These are phyloP conservation scores for Cyphomyrus discorhynchus DNA, from an alignment of 2,113 vertebrate genomes.

Conservation along the genomic window DNA sequence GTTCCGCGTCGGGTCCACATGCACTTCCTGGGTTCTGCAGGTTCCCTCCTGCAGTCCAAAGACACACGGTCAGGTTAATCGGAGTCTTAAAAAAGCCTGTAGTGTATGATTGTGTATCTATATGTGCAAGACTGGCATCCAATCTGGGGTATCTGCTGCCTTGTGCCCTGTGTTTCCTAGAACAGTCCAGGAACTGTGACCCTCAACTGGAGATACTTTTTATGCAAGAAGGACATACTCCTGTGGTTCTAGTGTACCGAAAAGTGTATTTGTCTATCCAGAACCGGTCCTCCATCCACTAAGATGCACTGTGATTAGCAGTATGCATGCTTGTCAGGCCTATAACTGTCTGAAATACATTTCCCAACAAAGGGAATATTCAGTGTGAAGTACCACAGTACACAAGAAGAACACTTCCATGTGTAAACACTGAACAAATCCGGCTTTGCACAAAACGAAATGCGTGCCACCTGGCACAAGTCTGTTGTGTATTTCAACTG, in stretches of 20 bases:
- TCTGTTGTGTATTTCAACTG: neutral
- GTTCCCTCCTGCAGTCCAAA: neutral
- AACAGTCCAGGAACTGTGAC: neutral
- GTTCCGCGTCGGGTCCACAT: neutral
- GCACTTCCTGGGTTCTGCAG: neutral
- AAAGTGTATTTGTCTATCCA: neutral
- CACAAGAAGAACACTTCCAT: neutral
- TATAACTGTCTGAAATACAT: neutral
- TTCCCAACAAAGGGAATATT: neutral
- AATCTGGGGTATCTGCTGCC: neutral
- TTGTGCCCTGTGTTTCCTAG: neutral
- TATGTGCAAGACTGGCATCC: neutral
- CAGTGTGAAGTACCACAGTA: neutral
- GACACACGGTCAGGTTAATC: neutral
- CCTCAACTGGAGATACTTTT: neutral
- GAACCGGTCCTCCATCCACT: neutral
- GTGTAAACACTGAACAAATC: neutral
- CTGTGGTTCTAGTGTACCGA: neutral
- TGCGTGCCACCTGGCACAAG: neutral
- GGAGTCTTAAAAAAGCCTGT: neutral
- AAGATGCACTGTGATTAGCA: neutral
- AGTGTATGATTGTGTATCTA: neutral
- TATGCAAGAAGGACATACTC: neutral
- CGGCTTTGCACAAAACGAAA: neutral
- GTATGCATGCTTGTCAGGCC: neutral